Conservation (phyloP, 2,113 vertebrate species). For the Chaenogobius annularis region DNA sequence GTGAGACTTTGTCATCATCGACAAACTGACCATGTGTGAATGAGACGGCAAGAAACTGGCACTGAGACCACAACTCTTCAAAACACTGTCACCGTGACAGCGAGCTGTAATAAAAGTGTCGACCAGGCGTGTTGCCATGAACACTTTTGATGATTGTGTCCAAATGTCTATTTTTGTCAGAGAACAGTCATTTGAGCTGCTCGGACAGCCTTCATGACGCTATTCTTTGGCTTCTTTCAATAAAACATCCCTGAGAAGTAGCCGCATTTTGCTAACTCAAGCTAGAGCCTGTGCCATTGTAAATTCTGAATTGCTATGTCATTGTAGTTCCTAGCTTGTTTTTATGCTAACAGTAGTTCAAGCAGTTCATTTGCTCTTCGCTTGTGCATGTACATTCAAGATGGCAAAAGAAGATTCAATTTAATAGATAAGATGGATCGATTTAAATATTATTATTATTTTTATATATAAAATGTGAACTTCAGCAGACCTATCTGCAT, state of each 20-base stretch:
- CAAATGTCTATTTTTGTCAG: constrained; percentile 21
- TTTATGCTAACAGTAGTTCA: not conserved
- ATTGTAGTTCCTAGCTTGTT: not conserved
- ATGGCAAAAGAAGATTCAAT: too few relatives aligned
- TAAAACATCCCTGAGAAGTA: not conserved
- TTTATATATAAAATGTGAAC: too few relatives aligned
- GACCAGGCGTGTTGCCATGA: constrained; percentile 3
- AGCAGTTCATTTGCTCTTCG: too few relatives aligned
- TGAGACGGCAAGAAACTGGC: constrained; percentile 7
- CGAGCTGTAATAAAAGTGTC: not conserved
- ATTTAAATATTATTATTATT: too few relatives aligned
- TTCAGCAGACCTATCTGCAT: too few relatives aligned
- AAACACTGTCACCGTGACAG: not conserved
- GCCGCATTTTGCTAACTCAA: not conserved
- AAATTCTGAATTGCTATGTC: not conserved
- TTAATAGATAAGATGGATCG: too few relatives aligned
- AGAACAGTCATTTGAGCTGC: constrained; percentile 3
- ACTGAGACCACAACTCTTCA: not conserved
- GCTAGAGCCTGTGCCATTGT: not conserved
- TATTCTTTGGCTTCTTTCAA: constrained; percentile 16
- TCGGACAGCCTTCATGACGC: constrained; percentile 17
- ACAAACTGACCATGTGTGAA: constrained; percentile 13
- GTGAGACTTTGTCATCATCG: not conserved
- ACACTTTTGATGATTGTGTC: not conserved
- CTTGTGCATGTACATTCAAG: too few relatives aligned